Conservation (phyloP, 2,797 vertebrate species). For the Peromyscus attwateri region DNA sequence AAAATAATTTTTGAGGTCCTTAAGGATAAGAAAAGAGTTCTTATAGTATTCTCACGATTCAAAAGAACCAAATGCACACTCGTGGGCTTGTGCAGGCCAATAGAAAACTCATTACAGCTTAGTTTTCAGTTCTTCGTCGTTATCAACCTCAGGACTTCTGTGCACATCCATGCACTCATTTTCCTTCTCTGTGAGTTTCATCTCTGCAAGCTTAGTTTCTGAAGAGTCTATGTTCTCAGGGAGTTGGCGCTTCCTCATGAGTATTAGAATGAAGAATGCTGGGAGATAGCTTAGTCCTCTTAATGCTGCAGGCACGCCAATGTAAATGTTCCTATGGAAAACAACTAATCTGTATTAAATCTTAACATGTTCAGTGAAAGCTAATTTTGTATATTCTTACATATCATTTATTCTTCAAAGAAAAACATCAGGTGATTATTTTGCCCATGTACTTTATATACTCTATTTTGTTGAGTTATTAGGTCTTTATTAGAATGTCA, state of each 20-base stretch:
- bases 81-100: background rate
- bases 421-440: background rate
- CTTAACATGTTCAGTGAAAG: background rate
- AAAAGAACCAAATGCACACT: slow-evolving; percentile 13
- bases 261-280: slow-evolving; percentile 58
- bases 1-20: slow-evolving; percentile 1
- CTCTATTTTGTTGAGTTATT: background rate
- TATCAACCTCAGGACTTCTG: slow-evolving; percentile 26
- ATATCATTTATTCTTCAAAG: background rate
- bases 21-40: slow-evolving; percentile 41
- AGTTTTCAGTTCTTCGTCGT: slow-evolving; percentile 68
- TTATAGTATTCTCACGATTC: slow-evolving; percentile 51
- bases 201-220: background rate
- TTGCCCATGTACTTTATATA: background rate
- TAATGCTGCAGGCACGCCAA: slow-evolving; percentile 71
- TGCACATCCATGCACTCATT: background rate
- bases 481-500: too few relatives aligned
- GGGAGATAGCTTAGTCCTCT: slow-evolving; percentile 71
- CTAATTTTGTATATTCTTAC: background rate
- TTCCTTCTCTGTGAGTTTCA: slow-evolving; percentile 51
- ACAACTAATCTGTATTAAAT: background rate
- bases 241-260: slow-evolving; percentile 59
- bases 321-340: slow-evolving; percentile 73
- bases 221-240: slow-evolving; percentile 51
- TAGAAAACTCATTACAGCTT: slow-evolving; percentile 66